Conservation (phyloP, 1,140 invertebrate species). For the Drosophila guanche region DNA sequence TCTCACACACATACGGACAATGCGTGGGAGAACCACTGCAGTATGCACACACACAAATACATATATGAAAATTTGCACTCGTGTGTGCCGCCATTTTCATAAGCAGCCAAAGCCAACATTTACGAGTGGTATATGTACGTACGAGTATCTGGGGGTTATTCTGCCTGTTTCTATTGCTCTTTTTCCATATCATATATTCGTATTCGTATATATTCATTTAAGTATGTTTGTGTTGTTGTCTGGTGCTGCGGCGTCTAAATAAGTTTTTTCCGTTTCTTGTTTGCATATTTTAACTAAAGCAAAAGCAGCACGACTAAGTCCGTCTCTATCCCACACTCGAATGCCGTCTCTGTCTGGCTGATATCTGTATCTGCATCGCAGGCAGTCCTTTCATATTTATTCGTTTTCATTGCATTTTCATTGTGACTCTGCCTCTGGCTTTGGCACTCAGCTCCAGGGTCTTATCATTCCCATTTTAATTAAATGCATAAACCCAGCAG, state of each 20-base stretch:
- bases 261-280: conserved; percentile 80
- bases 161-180: conserved; percentile 31
- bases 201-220: conserved; percentile 14
- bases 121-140: conserved; percentile 22
- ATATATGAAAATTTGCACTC: conserved; percentile 36
- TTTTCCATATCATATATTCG: conserved; percentile 10
- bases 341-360: background rate
- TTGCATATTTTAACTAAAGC: conserved; percentile 73
- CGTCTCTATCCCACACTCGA: no score
- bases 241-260: conserved; percentile 74
- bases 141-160: conserved; percentile 17
- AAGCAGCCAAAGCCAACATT: conserved; percentile 72
- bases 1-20: conserved; percentile 33
- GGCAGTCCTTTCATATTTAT: conserved; percentile 57
- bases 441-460: conserved; percentile 31
- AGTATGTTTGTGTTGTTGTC: conserved; percentile 46
- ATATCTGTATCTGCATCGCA: conserved; percentile 11
- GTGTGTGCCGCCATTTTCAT: conserved; percentile 78
- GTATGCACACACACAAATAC: conserved; percentile 12
- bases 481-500: conserved; percentile 71
- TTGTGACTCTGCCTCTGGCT: conserved; percentile 44
- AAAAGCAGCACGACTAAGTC: conserved; percentile 8
- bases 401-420: conserved; percentile 64
- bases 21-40: conserved; percentile 32
- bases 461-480: conserved; percentile 61